phyloP scores from a whole-genome alignment of 2,113 vertebrate genomes.

The Philantomba maxwellii region DNA sequence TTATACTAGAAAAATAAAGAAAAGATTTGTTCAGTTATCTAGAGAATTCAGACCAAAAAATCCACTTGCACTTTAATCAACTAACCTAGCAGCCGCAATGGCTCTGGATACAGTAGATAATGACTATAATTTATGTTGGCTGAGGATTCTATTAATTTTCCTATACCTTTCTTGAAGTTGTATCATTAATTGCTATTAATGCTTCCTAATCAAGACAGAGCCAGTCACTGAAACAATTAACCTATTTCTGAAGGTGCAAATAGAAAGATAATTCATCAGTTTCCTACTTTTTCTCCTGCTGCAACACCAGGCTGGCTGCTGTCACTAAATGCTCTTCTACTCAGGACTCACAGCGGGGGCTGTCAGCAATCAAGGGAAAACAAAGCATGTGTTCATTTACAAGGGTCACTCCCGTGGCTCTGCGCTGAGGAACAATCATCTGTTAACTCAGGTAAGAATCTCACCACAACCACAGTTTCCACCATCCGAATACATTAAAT shows the following conservation, averaged over 20 bases:
- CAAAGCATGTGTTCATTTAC: neutral
- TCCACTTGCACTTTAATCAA: conserved; percentile 1
- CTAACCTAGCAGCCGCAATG: neutral
- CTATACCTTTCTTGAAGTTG: conserved; percentile 46
- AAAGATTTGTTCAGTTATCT: conserved; percentile 28
- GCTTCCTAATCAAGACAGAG: conserved; percentile 59
- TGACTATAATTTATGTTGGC: conserved; percentile 5
- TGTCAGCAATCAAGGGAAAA: neutral
- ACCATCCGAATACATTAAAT: neutral
- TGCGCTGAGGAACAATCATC: neutral
- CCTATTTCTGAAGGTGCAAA: conserved; percentile 55
- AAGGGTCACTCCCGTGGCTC: neutral
- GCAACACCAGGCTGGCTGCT: neutral
- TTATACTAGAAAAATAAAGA: neutral
- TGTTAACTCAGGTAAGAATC: neutral
- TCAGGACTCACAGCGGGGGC: neutral
- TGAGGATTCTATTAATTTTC: conserved; percentile 37
- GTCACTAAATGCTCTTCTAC: neutral
- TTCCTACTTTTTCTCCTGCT: neutral
- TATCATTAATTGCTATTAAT: conserved; percentile 56
- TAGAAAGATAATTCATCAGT: conserved; percentile 31
- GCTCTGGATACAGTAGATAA: conserved; percentile 51
- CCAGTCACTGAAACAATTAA: conserved; percentile 54
- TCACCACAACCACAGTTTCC: neutral
- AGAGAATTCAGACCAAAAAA: conserved; percentile 39